Percentiles rank a stretch among this genome's conserved stretches.
These are phyloP conservation scores for Phortica variegata DNA, from an alignment of 1,140 invertebrate genomes.

Conservation along the genomic window DNA sequence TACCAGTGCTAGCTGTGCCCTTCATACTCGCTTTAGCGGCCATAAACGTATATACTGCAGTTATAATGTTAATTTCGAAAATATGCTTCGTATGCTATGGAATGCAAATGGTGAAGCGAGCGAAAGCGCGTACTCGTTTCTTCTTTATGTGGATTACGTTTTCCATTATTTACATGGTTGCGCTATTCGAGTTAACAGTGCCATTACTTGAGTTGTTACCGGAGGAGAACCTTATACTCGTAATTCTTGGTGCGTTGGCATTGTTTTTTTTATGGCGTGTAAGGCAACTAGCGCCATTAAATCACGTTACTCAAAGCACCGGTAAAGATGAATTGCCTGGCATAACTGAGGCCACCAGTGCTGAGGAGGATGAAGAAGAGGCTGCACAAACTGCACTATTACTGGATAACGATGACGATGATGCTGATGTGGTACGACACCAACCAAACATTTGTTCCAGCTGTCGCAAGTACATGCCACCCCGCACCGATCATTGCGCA, in stretches of 20 bases:
- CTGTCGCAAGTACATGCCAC: conserved; percentile 40
- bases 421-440: conserved; percentile 18
- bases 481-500: conserved; percentile 41
- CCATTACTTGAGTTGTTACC: conserved; percentile 57
- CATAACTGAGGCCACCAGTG: conserved; percentile 42
- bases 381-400: conserved; percentile 14
- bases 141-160: conserved; percentile 57
- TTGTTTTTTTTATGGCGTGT: conserved; percentile 40
- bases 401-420: conserved; percentile 22
- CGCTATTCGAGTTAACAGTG: conserved; percentile 55
- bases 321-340: conserved; percentile 39
- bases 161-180: conserved; percentile 49
- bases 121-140: conserved; percentile 49
- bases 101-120: conserved; percentile 37
- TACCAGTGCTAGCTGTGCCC: conserved; percentile 57
- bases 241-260: conserved; percentile 38
- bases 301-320: conserved; percentile 33
- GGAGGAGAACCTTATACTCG: conserved; percentile 57
- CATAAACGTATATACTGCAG: conserved; percentile 52
- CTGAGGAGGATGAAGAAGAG: conserved; percentile 34
- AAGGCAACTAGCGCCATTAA: conserved; percentile 28
- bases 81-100: conserved; percentile 51
- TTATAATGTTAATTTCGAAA: conserved; percentile 50
- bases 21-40: conserved; percentile 55
- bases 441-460: conserved; percentile 44